phyloP scores from a whole-genome alignment of 2,113 vertebrate genomes.

The Furnarius figulus region DNA sequence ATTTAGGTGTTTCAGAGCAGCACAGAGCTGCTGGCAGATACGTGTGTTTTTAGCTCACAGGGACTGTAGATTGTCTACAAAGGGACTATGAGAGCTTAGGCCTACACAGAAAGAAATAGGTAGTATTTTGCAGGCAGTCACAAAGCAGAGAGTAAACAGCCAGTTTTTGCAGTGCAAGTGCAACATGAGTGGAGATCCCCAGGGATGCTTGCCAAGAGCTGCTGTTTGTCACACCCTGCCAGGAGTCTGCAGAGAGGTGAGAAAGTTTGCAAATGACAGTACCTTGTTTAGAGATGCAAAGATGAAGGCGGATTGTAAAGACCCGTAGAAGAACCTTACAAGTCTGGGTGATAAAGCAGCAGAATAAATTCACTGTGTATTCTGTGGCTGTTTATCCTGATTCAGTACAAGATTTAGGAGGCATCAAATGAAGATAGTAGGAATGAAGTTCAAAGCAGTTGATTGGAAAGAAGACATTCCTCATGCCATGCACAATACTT shows the following conservation, averaged over 20 bases:
- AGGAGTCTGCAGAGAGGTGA: background rate
- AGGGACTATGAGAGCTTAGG: background rate
- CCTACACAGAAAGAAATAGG: background rate
- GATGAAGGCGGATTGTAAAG: background rate
- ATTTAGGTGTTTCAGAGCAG: background rate
- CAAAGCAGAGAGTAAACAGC: background rate
- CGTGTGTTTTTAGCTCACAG: background rate
- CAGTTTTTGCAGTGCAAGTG: background rate
- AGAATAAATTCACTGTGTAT: background rate
- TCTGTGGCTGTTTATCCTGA: background rate
- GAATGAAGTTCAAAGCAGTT: background rate
- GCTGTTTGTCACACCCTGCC: background rate
- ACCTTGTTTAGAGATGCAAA: background rate
- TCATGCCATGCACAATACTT: background rate
- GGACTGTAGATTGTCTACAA: background rate
- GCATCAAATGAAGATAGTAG: background rate
- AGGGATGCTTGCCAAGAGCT: background rate
- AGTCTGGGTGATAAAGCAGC: background rate
- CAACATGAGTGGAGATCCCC: background rate
- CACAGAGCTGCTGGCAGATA: background rate
- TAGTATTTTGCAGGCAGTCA: background rate
- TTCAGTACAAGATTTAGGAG: background rate
- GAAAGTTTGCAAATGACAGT: background rate
- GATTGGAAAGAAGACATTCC: background rate
- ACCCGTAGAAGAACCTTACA: background rate